Conservation (phyloP, 2,888 invertebrate species). For the Cheilosia variabilis region DNA sequence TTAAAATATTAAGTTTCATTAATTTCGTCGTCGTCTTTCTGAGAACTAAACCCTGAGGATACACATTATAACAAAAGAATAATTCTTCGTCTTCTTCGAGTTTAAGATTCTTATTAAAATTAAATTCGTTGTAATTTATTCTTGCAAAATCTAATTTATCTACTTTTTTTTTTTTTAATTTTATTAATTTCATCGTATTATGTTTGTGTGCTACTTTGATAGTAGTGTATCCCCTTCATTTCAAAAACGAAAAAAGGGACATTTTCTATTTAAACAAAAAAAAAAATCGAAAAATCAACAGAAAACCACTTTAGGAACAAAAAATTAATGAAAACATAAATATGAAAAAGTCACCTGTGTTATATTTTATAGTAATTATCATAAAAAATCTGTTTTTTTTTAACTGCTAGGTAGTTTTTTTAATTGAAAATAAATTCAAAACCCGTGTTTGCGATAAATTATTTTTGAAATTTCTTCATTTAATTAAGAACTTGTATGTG, state of each 20-base stretch:
- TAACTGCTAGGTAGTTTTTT: slow-evolving; percentile 68
- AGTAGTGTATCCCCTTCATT: slow-evolving; percentile 60
- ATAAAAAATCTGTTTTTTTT: slow-evolving; percentile 74
- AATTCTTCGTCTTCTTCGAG: slow-evolving; percentile 61
- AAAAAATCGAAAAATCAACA: slow-evolving; percentile 49
- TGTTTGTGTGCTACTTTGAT: slow-evolving; percentile 68
- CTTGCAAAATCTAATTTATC: slow-evolving; percentile 68
- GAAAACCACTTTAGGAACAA: slow-evolving; percentile 65
- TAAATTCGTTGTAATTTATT: slow-evolving; percentile 61
- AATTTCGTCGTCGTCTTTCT: slow-evolving; percentile 67
- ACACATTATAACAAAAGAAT: slow-evolving; percentile 66
- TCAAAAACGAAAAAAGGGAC: slow-evolving; percentile 21
- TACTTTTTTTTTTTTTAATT: slow-evolving; percentile 7
- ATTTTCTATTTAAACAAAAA: slow-evolving; percentile 53
- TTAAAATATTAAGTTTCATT: slow-evolving; percentile 75
- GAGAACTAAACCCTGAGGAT: slow-evolving; percentile 73
- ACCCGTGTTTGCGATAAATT: slow-evolving; percentile 65
- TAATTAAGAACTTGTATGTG: slow-evolving; percentile 69
- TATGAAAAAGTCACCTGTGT: slow-evolving; percentile 84
- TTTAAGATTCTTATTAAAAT: slow-evolving; percentile 30
- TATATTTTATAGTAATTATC: slow-evolving; percentile 81
- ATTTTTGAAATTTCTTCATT: slow-evolving; percentile 61
- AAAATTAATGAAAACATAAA: slow-evolving; percentile 77
- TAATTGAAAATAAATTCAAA: slow-evolving; percentile 65
- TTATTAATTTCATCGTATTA: slow-evolving; percentile 62